Base-by-base conservation (phyloP, 2,113 vertebrate genomes). In the Saguinus imperator region DNA sequence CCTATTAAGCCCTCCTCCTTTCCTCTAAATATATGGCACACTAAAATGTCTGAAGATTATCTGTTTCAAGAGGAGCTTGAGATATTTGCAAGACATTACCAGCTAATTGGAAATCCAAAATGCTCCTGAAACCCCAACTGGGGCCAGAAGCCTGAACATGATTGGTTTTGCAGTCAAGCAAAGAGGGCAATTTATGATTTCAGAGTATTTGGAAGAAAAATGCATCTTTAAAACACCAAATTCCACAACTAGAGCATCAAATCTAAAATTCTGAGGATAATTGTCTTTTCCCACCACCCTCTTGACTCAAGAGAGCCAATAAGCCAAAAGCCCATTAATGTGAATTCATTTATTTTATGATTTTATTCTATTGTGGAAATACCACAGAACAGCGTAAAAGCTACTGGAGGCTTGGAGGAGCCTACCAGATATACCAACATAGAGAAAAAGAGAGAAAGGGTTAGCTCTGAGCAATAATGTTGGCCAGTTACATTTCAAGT, bases 241-340 rank as follows among this genome's bases (percentile, higher is more conserved):
- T 25, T 89, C 64, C 9, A 72, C 55, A 5, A n/a, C 29, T 61
- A 80, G 89, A 79, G 32, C 9, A 75, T n/a, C 13, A 81, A 0
- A 91, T 80, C 85, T 93, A 35, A 82, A 91, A 91, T 88, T 97
- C n/a, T 88, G 45, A 27, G 18, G 45, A 48, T 52, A 61, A 77
- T 82, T 84, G 1, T 68, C 16, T 87, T 92, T 76, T 90, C 23
- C 48, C 23, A 48, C 8, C 16, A 27, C 50, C 1, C 6, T 37
- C 18, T 55, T 80, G n/a, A 92, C 29, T 75, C 45, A 66, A 40
- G 72, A 89, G 20, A 18, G 6, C 43, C 29, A 72, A 8, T 45
- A 91, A 57, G 18, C 89, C 18, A 83, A 61, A 25, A 87, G 7
- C 27, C 84, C 35, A 35, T 82, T 55, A 68, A 83, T 43, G 6